Conservation (phyloP, 2,797 vertebrate species). For the Discoglossus pictus region DNA sequence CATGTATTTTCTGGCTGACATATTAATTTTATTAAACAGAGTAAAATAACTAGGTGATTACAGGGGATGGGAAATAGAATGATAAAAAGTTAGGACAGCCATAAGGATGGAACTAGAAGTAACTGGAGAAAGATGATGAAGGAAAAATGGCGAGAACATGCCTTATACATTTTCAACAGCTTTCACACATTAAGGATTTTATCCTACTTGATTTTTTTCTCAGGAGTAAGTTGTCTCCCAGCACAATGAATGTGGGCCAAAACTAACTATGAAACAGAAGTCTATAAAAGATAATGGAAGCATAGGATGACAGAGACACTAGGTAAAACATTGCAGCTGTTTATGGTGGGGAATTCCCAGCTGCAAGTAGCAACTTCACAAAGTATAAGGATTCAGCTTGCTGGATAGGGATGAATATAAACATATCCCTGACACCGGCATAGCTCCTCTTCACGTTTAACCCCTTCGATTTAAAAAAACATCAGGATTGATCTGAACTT, state of each 20-base stretch:
- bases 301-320: not conserved
- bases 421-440: conserved; percentile 23
- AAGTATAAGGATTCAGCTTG: not conserved
- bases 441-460: not conserved
- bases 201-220: conserved; percentile 2
- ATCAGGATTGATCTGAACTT: too few relatives aligned
- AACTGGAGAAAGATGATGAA: too few relatives aligned
- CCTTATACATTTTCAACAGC: too few relatives aligned
- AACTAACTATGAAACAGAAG: conserved; percentile 15
- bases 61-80: too few relatives aligned
- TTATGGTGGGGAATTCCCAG: conserved; percentile 65
- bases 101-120: too few relatives aligned
- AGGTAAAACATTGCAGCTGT: conserved; percentile 61
- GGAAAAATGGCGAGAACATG: too few relatives aligned
- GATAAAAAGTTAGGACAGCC: too few relatives aligned
- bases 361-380: conserved; percentile 59
- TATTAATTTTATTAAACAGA: too few relatives aligned
- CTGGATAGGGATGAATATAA: conserved; percentile 53
- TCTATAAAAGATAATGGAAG: conserved; percentile 27
- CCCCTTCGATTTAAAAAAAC: too few relatives aligned
- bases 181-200: too few relatives aligned
- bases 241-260: conserved; percentile 36
- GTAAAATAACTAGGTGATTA: too few relatives aligned
- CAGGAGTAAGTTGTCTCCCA: conserved; percentile 28
- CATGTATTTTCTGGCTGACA: too few relatives aligned